A percentile compares a stretch with the other conserved stretches of the same genome.
Conservation (phyloP, 1,140 invertebrate species). For the Nasonia giraulti region DNA sequence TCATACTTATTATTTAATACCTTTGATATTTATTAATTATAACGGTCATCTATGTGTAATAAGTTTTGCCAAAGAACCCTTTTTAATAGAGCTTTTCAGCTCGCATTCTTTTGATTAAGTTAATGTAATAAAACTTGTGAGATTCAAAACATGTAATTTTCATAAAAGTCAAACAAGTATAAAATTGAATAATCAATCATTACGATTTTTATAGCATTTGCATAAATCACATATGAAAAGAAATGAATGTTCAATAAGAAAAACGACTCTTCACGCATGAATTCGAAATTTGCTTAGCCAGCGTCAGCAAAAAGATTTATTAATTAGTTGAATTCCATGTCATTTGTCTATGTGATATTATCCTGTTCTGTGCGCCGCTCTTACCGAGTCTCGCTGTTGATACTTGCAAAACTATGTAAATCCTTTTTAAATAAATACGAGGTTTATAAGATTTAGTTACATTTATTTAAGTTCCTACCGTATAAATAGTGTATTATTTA, state of each 20-base stretch:
- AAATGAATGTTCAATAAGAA: background rate
- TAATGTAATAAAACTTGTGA: conserved; percentile 22
- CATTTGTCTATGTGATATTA: conserved; percentile 72
- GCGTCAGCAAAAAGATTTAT: conserved; percentile 53
- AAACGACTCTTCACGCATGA: background rate
- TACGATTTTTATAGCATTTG: conserved; percentile 28
- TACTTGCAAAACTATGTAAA: conserved; percentile 74
- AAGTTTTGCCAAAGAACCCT: conserved; percentile 74
- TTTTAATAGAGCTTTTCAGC: conserved; percentile 48
- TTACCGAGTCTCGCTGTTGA: conserved; percentile 74
- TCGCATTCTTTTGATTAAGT: conserved; percentile 37
- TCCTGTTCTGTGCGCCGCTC: conserved; percentile 70
- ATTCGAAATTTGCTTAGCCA: conserved; percentile 48
- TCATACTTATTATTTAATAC: conserved; percentile 69
- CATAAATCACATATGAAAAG: background rate
- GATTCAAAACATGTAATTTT: conserved; percentile 30
- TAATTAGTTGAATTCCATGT: conserved; percentile 30
- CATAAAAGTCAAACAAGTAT: conserved; percentile 23
- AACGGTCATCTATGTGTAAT: conserved; percentile 74
- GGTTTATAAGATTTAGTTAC: conserved; percentile 68
- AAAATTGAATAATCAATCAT: background rate
- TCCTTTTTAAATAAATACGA: conserved; percentile 75
- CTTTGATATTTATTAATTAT: conserved; percentile 74
- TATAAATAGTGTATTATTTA: too few relatives aligned
- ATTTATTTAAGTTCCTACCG: background rate